Conservation (phyloP, 2,797 vertebrate species). For the Lycodopsis pacificus region DNA sequence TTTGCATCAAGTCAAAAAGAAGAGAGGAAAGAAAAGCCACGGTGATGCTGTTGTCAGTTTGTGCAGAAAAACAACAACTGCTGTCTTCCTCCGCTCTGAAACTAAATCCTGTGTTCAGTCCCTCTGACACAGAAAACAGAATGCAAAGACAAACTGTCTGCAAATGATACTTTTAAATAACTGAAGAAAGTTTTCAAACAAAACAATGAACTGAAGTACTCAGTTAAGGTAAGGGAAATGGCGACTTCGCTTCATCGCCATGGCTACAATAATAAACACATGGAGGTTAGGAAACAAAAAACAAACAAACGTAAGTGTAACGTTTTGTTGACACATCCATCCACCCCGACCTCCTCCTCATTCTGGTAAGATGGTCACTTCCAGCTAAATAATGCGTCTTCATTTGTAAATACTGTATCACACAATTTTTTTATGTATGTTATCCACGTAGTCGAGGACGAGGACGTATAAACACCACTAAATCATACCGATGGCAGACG, state of each 20-base stretch:
- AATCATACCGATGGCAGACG: too few relatives aligned
- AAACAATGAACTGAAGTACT: neutral
- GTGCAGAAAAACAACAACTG: constrained; percentile 40
- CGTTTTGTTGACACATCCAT: too few relatives aligned
- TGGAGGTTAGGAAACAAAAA: too few relatives aligned
- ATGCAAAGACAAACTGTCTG: constrained; percentile 1
- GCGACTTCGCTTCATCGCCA: too few relatives aligned
- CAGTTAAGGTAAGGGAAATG: neutral
- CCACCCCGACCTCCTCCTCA: too few relatives aligned
- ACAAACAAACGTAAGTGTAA: too few relatives aligned
- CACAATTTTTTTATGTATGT: too few relatives aligned
- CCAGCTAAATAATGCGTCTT: too few relatives aligned
- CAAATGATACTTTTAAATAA: constrained; percentile 28
- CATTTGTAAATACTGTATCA: too few relatives aligned
- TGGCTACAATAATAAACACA: neutral
- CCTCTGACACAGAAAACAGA: constrained; percentile 23
- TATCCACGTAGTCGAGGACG: too few relatives aligned
- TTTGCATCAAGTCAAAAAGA: constrained; percentile 12
- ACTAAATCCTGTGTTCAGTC: constrained; percentile 34
- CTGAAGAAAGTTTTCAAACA: neutral
- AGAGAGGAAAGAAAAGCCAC: neutral
- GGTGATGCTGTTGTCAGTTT: constrained; percentile 18
- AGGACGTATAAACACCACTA: too few relatives aligned
- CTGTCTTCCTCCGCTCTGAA: constrained; percentile 29
- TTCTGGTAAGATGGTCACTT: too few relatives aligned